Evolutionary conservation across 2,888 invertebrate genomes (phyloP).

Genomic region (Standfussiana lucernea): DNA sequence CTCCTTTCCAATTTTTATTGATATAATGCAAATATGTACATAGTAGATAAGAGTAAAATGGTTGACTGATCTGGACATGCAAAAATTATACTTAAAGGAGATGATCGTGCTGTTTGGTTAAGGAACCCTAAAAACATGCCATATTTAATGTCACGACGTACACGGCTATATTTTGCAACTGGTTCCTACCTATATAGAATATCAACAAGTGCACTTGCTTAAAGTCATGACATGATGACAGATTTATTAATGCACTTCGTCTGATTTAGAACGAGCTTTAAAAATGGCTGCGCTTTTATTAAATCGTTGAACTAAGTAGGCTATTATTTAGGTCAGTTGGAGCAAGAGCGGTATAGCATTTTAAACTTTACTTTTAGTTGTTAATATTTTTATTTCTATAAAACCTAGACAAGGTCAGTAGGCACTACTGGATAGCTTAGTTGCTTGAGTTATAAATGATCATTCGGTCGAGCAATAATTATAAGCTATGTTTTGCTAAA

Average conservation of each 20-base stretch:
- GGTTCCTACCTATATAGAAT: slow-evolving; percentile 36
- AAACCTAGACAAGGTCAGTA: too few relatives aligned
- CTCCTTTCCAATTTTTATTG: not conserved
- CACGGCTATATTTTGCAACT: slow-evolving; percentile 36
- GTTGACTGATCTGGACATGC: not conserved
- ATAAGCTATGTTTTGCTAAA: too few relatives aligned
- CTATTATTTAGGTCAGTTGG: too few relatives aligned
- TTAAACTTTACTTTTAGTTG: too few relatives aligned
- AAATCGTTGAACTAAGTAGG: not conserved
- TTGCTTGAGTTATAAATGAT: too few relatives aligned
- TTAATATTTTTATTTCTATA: too few relatives aligned
- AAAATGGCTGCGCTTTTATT: not conserved
- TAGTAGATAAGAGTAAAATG: not conserved
- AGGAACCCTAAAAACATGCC: slow-evolving; percentile 1
- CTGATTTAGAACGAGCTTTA: slow-evolving; percentile 20
- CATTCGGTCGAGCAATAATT: too few relatives aligned
- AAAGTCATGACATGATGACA: slow-evolving; percentile 39
- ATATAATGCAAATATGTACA: too few relatives aligned
- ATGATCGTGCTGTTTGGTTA: not conserved
- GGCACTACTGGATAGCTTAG: too few relatives aligned
- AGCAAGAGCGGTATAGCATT: too few relatives aligned
- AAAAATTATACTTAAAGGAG: not conserved
- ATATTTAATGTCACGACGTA: slow-evolving; percentile 53
- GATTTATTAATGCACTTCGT: slow-evolving; percentile 35
- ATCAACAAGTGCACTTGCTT: slow-evolving; percentile 52